Evolutionary conservation across 1,140 invertebrate genomes (phyloP), one percentile per base, ranked within the genome.

Genomic region (Zophobas atratus): DNA sequence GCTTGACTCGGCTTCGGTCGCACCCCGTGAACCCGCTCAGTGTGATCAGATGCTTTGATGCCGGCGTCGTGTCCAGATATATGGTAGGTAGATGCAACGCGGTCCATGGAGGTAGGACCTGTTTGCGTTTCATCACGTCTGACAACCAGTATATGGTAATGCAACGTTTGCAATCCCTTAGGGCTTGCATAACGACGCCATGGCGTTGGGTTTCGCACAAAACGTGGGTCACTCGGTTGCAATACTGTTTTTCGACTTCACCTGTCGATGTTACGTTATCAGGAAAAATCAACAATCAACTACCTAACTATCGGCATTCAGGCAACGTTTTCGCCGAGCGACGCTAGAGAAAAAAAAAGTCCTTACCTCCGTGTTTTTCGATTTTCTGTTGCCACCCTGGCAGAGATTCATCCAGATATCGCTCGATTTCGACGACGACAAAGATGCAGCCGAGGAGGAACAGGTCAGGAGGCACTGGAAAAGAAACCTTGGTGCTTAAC

Each of bases 131-230:
- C 74, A 98, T 91, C 36, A 96, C 93, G 86, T 99, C 97, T 77
- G 95, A 97, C 6, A 99, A 87, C 98, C 98, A 99, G 87, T 95
- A 95, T 5, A 96, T 93, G 2, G 96, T 98, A 2, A 99, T 95
- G 84, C 97, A 95, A 60, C 85, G 76, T 81, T 86, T 86, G 60
- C 77, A 82, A 57, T 90, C 89, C 6, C 89, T 83, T 3, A 88
- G 80, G 79, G 93, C 92, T 85, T 96, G 94, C 88, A 96, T 95
- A 8, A 97, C 96, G 33, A 95, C 92, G 39, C 95, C 94, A 84
- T 96, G 95, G 41, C 93, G 92, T 87, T 98, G 96, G 6, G 95
- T 96, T 80, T 96, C 92, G 84, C 96, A 96, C 5, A 99, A 87
- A 20, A 99, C 92, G 87, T 99, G 98, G 0, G 97, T 99, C 6